Percentiles rank a stretch among this genome's conserved stretches.
Conservation (phyloP, 2,113 vertebrate species). For the Phylloscopus trochilus region DNA sequence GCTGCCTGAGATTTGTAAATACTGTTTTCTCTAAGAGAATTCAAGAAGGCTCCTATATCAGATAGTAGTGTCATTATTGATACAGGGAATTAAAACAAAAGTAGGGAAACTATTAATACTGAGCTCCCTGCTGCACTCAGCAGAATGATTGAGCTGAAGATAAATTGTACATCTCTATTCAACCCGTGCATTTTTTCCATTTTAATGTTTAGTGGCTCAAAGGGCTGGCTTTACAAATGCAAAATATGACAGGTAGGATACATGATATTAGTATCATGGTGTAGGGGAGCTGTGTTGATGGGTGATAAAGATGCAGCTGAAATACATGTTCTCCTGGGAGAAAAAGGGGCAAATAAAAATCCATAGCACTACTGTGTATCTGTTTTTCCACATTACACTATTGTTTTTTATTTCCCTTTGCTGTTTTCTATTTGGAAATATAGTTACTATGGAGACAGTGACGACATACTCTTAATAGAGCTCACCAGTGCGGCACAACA, state of each 20-base stretch:
- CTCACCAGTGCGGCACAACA: neutral
- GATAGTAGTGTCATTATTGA: neutral
- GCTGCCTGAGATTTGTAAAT: constrained; percentile 35
- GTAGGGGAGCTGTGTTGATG: neutral
- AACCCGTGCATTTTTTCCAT: accelerated
- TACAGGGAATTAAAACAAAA: neutral
- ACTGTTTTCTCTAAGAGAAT: neutral
- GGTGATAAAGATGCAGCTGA: neutral
- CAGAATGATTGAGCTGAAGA: neutral
- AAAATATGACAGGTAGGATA: neutral
- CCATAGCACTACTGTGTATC: neutral
- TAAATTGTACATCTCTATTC: neutral
- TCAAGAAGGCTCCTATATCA: accelerated
- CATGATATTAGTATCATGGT: no score
- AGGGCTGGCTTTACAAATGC: neutral
- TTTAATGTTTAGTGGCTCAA: neutral
- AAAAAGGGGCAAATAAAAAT: neutral
- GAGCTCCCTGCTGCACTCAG: neutral
- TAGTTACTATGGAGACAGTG: constrained; percentile 36
- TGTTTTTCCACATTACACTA: neutral
- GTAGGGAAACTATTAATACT: neutral
- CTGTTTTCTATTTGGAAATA: constrained; percentile 9
- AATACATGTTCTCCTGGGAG: neutral
- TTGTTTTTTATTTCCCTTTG: neutral
- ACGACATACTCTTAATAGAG: neutral